phyloP scores from a whole-genome alignment of 2,797 vertebrate genomes.

The Xiphorhynchus erythropygius region DNA sequence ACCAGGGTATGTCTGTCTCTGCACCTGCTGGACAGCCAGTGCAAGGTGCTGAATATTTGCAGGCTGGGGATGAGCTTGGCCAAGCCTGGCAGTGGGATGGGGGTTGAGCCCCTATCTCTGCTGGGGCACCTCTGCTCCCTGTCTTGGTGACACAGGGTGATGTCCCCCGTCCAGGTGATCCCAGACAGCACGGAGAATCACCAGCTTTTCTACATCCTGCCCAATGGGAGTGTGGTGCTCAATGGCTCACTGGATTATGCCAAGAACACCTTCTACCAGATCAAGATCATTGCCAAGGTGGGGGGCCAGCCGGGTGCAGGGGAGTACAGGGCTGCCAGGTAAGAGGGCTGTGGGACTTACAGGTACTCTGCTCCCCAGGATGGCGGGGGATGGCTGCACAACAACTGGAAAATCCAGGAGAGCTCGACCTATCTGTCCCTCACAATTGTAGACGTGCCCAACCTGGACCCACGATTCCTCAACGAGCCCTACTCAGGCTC shows the following conservation, averaged over 20 bases:
- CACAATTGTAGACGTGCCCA: slow-evolving; percentile 80
- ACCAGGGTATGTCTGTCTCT: not conserved
- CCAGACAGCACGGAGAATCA: slow-evolving; percentile 55
- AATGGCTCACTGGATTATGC: slow-evolving; percentile 78
- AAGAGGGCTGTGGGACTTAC: not conserved
- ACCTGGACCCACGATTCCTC: slow-evolving; percentile 86
- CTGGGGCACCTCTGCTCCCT: not conserved
- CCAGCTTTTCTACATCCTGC: slow-evolving; percentile 76
- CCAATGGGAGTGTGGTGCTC: slow-evolving; percentile 78
- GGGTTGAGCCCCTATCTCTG: not conserved
- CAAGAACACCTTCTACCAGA: slow-evolving; percentile 84
- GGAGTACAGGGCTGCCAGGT: not conserved
- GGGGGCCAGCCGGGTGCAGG: slow-evolving; percentile 25
- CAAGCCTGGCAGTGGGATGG: not conserved
- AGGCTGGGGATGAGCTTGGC: not conserved
- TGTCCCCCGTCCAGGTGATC: slow-evolving; percentile 74
- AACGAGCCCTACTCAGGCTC: slow-evolving; percentile 71
- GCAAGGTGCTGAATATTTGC: not conserved
- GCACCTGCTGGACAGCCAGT: not conserved
- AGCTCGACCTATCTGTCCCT: slow-evolving; percentile 76
- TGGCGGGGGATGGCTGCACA: not conserved
- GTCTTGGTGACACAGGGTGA: not conserved
- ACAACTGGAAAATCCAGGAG: fast-evolving
- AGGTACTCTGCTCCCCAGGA: slow-evolving; percentile 9
- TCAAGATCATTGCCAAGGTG: slow-evolving; percentile 84